Percentiles rank a stretch among this genome's conserved stretches.
Conservation (phyloP, 92 coral and sea anemone genomes). For the Umimayanthus chanpuru region DNA sequence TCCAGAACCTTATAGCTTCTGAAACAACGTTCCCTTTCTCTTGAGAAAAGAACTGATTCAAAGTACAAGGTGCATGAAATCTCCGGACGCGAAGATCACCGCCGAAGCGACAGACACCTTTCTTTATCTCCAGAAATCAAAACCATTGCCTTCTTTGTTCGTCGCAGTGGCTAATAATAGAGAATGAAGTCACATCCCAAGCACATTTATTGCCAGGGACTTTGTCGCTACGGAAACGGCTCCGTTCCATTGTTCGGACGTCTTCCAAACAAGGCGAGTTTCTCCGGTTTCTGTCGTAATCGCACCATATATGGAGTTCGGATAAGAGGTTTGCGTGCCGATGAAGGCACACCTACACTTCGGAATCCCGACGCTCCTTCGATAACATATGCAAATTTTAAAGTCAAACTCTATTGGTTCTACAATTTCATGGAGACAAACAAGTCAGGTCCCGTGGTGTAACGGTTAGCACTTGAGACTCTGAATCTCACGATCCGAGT, state of each 20-base stretch:
- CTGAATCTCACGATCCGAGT: conserved; percentile 99
- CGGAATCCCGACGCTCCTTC: conserved; percentile 74
- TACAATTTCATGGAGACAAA: not conserved
- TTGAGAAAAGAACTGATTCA: not conserved
- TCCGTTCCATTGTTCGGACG: conserved; percentile 63
- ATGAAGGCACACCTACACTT: conserved; percentile 82
- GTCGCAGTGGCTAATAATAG: conserved; percentile 74
- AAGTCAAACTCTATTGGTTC: not conserved
- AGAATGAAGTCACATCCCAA: conserved; percentile 77
- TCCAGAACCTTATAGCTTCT: conserved; percentile 14
- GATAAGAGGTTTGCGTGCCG: conserved; percentile 81
- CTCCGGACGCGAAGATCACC: conserved; percentile 30
- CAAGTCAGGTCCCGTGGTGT: conserved; percentile 84
- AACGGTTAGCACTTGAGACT: conserved; percentile 99
- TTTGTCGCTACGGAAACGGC: conserved; percentile 75
- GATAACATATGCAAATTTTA: conserved; percentile 32
- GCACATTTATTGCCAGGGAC: conserved; percentile 76
- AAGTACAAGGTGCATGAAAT: conserved; percentile 1
- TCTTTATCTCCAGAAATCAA: conserved; percentile 24
- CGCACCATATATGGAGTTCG: conserved; percentile 68
- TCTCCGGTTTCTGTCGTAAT: conserved; percentile 58
- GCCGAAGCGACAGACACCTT: conserved; percentile 27
- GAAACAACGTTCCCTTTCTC: not conserved
- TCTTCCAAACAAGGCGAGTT: conserved; percentile 73
- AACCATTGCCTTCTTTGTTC: conserved; percentile 40